Evolutionary conservation across 2,113 vertebrate species (phyloP), one percentile per base, ranked within the genome.

Genomic region (Argyrosomus japonicus): DNA sequence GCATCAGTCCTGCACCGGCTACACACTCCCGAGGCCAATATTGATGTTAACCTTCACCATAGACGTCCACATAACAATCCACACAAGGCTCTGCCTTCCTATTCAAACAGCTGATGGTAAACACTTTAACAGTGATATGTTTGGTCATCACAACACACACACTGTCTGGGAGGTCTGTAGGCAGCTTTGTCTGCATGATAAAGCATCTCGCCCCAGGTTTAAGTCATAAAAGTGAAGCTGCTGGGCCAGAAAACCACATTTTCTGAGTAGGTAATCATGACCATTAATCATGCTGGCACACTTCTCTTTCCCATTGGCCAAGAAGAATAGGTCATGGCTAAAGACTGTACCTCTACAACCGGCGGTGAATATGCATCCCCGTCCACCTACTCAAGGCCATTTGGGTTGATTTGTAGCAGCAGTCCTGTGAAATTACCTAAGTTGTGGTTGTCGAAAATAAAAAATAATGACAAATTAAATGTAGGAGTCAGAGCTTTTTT

Each of bases 231-330:
- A 95, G 84, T 92, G 90, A 88, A 93, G 93, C 92, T 93, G 93
- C 77, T 95, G 88, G 88, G 91, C 90, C 94, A 93, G 95, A 92
- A 96, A 96, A 95, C 83, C 92, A 94, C 94, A 96, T 93, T 94
- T 93, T 95, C 93, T 85, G 93, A 93, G 90, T 75, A 95, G 90
- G 92, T 97, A 95, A 97, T 97, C 94, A 93, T 89, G 93, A 94
- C 90, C 95, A 95, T 97, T 96, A 95, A 96, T 97, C 96, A 96
- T 65, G 77, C 25, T 48, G 87, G 75, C 72, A 89, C 75, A 50
- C 90, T 90, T 68, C 87, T 87, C 83, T 87, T 83, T 92, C 89
- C 92, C 93, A 92, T 75, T 92, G 93, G 93, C 91, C 84, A 90
- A 77, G 82, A 87, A 85, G 89, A 93, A 88, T 87, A 86, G 93